Conservation (phyloP, 2,113 vertebrate genomes). For the Scopus umbretta region DNA sequence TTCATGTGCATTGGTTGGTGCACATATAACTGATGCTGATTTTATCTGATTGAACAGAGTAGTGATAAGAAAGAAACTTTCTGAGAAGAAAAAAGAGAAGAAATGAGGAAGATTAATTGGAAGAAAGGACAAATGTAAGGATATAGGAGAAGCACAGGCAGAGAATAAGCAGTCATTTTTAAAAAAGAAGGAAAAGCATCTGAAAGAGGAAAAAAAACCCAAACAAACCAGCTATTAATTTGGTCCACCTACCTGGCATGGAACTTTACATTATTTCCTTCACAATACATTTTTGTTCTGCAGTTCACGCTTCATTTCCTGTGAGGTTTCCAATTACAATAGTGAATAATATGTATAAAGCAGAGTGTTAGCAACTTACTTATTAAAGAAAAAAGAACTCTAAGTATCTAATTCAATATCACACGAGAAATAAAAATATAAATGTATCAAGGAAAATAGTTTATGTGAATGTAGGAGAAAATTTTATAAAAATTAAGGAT, state of each 20-base stretch:
- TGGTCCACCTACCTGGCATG: background rate
- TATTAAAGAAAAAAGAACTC: background rate
- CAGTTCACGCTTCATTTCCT: background rate
- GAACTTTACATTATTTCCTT: background rate
- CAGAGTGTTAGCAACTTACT: background rate
- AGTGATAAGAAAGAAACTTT: background rate
- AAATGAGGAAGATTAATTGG: background rate
- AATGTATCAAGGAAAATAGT: background rate
- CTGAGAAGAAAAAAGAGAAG: background rate
- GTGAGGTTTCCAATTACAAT: background rate
- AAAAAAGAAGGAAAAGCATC: background rate
- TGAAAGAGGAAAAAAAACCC: background rate
- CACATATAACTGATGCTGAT: background rate
- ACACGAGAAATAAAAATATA: background rate
- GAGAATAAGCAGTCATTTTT: background rate
- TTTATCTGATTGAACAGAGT: background rate
- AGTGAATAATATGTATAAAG: background rate
- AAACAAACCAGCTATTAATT: background rate
- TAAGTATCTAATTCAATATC: background rate
- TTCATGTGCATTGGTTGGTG: background rate
- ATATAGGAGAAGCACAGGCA: background rate
- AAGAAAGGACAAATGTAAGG: background rate
- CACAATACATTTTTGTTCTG: background rate
- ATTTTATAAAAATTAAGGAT: background rate
- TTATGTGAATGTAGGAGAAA: background rate